Base-by-base conservation (phyloP, 2,888 invertebrate species). In the Amiota mariae region DNA sequence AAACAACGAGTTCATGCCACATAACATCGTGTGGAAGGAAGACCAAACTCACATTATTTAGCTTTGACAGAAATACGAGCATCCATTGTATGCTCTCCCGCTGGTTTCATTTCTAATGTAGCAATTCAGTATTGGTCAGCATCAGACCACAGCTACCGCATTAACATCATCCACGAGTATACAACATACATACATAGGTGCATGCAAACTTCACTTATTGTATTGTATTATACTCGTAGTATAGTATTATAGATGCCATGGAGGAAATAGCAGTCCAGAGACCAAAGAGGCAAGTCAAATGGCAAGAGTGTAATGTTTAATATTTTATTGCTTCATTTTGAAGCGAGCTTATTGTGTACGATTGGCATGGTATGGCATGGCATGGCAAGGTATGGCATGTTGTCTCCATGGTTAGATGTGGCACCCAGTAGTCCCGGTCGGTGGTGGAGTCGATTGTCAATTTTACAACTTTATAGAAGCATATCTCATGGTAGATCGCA, bases 381-480 rank as follows among this genome's bases (percentile, higher is more conserved):
- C 15, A 54, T 11, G 54, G 13, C 54, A n/a, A 10, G 6, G 13
- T n/a, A n/a, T 59, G 20, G 59, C 11, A 59, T 12, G 12, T 12
- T 12, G 18, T 12, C 8, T 24, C 15, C 9, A n/a, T 12, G 63
- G 13, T 6, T n/a, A 4, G 8, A 12, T 20, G n/a, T 13, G n/a
- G 46, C 12, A 36, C 63, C 63, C 47, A 57, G 15, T 20, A 12
- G 63, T 12, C 46, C 9, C 24, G 54, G 46, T 46, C 13, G 20
- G 18, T 20, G 13, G 54, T 11, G 36, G 47, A 20, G 12, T 47
- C 51, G 47, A 81, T 85, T 86, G 83, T 85, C 86, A 83, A 85
- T 86, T 83, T 86, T 85, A 83, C 82, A 83, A 83, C 83, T 83
- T 86, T 86, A 83, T 86, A 83, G 86, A 86, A 79, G 84, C 85